Evolutionary conservation across 1,140 invertebrate species (phyloP).

Genomic region (Trachymyrmex cornetzi): DNA sequence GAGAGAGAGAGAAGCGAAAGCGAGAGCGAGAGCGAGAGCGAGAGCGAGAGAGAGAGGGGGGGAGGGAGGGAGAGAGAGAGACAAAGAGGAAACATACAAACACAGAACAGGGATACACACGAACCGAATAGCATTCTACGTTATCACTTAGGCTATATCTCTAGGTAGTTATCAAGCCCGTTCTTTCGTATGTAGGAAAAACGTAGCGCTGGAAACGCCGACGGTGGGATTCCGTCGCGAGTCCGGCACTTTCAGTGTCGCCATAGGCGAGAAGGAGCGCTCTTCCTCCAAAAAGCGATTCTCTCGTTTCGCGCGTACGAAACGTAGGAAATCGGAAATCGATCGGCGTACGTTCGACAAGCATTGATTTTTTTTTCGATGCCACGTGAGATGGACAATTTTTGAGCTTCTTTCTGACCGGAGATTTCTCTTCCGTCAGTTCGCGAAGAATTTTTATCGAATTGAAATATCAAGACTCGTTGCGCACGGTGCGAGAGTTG

Average conservation of each 20-base stretch:
- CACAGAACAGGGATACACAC: conserved; percentile 31
- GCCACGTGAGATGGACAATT: not conserved
- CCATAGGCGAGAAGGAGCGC: conserved; percentile 3
- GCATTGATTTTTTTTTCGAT: not conserved
- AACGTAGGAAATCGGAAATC: not conserved
- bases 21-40: conserved; percentile 10
- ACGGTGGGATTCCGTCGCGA: not conserved
- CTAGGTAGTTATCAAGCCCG: conserved; percentile 74
- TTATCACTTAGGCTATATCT: conserved; percentile 71
- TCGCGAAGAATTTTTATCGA: not conserved
- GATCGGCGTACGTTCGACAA: not conserved
- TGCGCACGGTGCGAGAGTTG: not conserved
- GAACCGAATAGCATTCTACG: conserved; percentile 59
- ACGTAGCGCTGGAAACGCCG: conserved; percentile 65
- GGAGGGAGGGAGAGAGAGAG: not conserved
- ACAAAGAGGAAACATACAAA: conserved; percentile 9
- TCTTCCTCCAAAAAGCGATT: not conserved
- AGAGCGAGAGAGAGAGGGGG: not conserved
- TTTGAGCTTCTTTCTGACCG: not conserved
- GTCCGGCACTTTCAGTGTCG: conserved; percentile 44
- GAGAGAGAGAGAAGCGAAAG: conserved; percentile 13
- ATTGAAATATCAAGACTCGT: not conserved
- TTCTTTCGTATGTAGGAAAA: conserved; percentile 71
- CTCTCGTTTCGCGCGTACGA: not conserved
- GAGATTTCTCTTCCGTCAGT: not conserved